Base-by-base conservation (phyloP, 2,113 vertebrate genomes). In the Scomber colias region DNA sequence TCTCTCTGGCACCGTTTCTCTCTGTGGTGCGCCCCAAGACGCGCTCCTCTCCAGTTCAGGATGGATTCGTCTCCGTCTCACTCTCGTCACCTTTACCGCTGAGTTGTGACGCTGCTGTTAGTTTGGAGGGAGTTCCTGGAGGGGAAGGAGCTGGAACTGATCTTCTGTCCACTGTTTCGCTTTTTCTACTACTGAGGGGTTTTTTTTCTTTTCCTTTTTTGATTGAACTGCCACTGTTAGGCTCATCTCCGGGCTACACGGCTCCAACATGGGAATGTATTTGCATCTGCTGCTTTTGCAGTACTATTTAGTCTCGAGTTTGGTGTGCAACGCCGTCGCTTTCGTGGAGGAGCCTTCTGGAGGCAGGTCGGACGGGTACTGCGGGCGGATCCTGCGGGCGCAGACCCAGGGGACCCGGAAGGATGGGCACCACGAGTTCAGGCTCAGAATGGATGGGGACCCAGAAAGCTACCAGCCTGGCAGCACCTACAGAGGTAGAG, bases 391-490 rank as follows among this genome's bases (percentile, higher is more conserved):
- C 90, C 91, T 96, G 84, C 93, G 96, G 92, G 96, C 96, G 75
- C 94, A 96, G 93, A 96, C 95, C 51, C 97, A 97, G 64, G 96
- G 96, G 79, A 97, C 97, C 51, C 91, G 97, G 75, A 95, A 94
- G 85, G 97, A 99, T 86, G 97, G 96, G 56, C 97, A 97, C 85
- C 96, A 96, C 68, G 97, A 97, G 92, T 99, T 99, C 91, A 96
- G 97, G 82, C 96, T 99, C 59, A 92, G 97, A 75, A 93, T 99
- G 84, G 97, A 99, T 85, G 97, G 97, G 24, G 97, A 98, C 83
- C 97, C 97, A 1, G 97, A 98, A 72, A 95, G 92, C 88, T 99
- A 99, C 92, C 96, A 95, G 86, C 97, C 98, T 2, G 97, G 96
- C 13, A 96, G 78, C 95, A 98, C 95, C 74, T 99, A 99, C 90